Evolutionary conservation across 2,888 invertebrate genomes (phyloP).

Genomic region (Invenusta paracnida): DNA sequence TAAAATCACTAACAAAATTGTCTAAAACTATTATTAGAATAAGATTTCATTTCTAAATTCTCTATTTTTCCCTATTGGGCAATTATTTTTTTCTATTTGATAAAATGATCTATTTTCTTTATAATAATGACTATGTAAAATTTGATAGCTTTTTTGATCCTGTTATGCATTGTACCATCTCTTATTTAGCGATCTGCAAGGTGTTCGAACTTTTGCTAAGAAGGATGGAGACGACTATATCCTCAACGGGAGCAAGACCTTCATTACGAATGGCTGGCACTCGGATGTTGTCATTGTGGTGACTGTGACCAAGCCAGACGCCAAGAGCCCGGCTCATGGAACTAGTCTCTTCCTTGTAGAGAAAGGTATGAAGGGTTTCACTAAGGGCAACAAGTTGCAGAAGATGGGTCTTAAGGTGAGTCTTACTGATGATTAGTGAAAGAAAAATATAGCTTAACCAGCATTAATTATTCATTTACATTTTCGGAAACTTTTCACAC

Average conservation of each 20-base stretch:
- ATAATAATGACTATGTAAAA: no score
- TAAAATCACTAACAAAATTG: no score
- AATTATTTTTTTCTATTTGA: no score
- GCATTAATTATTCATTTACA: no score
- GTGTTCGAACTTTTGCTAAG: conserved; percentile 60
- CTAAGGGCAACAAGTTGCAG: conserved; percentile 60
- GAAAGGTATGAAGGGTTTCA: conserved; percentile 60
- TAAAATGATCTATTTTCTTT: no score
- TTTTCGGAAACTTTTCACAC: no score
- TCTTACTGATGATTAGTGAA: no score
- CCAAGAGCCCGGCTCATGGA: conserved; percentile 60
- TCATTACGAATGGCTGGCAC: conserved; percentile 62
- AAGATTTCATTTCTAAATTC: no score
- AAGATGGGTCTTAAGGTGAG: conserved; percentile 61
- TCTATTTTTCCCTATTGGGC: no score
- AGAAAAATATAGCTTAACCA: no score
- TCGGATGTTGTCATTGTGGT: conserved; percentile 61
- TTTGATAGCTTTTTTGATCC: no score
- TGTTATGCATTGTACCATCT: background rate
- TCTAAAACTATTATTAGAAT: no score
- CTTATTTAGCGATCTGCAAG: conserved; percentile 60
- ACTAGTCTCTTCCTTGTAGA: conserved; percentile 62
- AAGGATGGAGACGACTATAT: conserved; percentile 60
- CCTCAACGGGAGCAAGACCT: conserved; percentile 62
- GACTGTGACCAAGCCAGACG: conserved; percentile 59